Percentiles rank a stretch among this genome's conserved stretches.
Conservation (phyloP, 2,797 vertebrate genomes). For the Tachyglossus aculeatus region DNA sequence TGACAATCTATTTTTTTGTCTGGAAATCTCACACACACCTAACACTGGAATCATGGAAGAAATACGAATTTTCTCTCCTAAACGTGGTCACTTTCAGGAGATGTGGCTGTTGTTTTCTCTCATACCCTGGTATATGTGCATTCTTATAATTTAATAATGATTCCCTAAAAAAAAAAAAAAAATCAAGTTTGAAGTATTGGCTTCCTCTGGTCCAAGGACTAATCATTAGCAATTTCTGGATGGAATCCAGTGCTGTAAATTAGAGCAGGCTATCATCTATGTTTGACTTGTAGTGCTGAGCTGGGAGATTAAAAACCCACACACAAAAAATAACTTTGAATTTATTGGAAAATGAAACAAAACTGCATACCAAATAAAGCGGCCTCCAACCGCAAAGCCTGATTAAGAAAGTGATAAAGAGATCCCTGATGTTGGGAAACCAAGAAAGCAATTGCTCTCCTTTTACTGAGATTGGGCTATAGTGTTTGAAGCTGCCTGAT, state of each 20-base stretch:
- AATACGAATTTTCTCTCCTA: background rate
- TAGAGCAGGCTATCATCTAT: slow-evolving; percentile 21
- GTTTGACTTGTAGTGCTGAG: slow-evolving; percentile 28
- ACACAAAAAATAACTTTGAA: slow-evolving; percentile 23
- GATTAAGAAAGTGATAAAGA: slow-evolving; percentile 45
- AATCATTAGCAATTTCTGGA: slow-evolving; percentile 33
- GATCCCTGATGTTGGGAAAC: slow-evolving; percentile 5
- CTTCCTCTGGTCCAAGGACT: slow-evolving; percentile 4
- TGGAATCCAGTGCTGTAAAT: slow-evolving; percentile 35
- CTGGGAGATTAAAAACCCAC: slow-evolving; percentile 36
- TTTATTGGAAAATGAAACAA: slow-evolving; percentile 42
- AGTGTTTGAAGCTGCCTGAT: too few species aligned
- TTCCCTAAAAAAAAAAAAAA: slow-evolving; percentile 37
- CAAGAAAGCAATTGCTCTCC: too few species aligned
- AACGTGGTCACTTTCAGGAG: slow-evolving; percentile 4
- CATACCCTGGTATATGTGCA: background rate
- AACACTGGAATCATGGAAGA: too few species aligned
- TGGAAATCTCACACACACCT: too few species aligned
- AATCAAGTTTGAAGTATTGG: slow-evolving; percentile 13
- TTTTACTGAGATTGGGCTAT: too few species aligned
- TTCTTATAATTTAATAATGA: slow-evolving; percentile 21
- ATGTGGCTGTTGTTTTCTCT: background rate
- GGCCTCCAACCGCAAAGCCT: background rate
- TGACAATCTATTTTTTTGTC: too few species aligned
- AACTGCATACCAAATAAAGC: slow-evolving; percentile 13